Base-by-base conservation (phyloP, 2,888 invertebrate species). In the Macropis europaea region DNA sequence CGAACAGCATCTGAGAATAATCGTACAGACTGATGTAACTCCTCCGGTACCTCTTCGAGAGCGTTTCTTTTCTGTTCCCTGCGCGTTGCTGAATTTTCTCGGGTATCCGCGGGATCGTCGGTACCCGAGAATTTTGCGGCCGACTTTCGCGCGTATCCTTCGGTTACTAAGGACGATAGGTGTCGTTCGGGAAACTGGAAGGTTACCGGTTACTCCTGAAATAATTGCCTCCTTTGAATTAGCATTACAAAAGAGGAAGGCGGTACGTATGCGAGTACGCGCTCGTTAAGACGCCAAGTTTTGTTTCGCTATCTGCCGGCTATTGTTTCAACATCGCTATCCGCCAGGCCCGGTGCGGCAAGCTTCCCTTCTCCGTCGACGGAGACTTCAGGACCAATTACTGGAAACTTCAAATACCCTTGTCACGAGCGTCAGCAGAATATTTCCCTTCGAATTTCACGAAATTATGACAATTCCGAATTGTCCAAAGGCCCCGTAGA, bases 181-280 rank as follows among this genome's bases (percentile, higher is more conserved):
- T 62, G 70, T 62, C 71, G 62, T 62, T 62, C 71, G 54, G 50
- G 71, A 71, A 52, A 71, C 54, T 24, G 60, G 62, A 69, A 71
- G 71, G 70, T 71, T 71, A 71, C 69, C 76, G 38, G 64, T 63
- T 66, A 75, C 59, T 48, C 57, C 71, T 75, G 79, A 79, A 84
- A 84, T 86, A 86, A 86, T 86, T 82, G 79, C 71, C 71, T 71
- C 71, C 71, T 70, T 76, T 77, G 76, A 79, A 86, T 87, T 87
- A 86, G 86, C 86, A 86, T 87, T 82, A 86, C 85, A 87, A 86
- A 86, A 84, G 77, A 82, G 78, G 71, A 66, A 73, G 74, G 75
- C 77, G 74, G 70, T 69, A 79, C 72, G 70, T 73, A 71, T 71
- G 71, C 71, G 76, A 40, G 72, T 72, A 72, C 70, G 59, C 62